Evolutionary conservation across 1,140 invertebrate genomes (phyloP), one percentile per base, ranked within the genome.

Genomic region (Drosophila fuyamai): DNA sequence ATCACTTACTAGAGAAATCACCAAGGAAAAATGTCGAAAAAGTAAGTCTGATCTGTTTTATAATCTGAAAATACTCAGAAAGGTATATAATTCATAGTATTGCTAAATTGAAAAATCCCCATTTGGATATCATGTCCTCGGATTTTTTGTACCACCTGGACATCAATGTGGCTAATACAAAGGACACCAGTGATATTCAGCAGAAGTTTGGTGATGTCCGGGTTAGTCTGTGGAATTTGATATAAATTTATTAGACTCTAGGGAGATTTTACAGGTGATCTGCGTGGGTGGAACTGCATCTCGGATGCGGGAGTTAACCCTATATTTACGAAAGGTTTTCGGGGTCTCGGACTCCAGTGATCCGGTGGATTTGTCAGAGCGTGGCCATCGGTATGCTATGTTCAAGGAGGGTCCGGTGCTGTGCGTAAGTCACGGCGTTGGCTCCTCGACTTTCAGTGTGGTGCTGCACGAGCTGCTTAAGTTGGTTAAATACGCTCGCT

Each of bases 261-360:
- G 0, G 0, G 7, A 3, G 1, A 5, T 6, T 27, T 1, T 18
- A 2, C 92, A 99, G 98, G 98, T 99, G 93, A 97, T 99, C 0
- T 99, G 98, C 92, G 97, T 98, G 95, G 98, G 98, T 38, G 99
- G 98, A 5, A 99, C 98, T 4, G 96, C 96, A 0, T 96, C 96
- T 77, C 94, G 98, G 13, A 98, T 99, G 97, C 95, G 97, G 90
- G 94, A 96, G 66, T 98, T 99, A 88, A 97, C 98, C 1, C 93
- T 96, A 84, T 96, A 95, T 84, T 96, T 99, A 70, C 96, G 97
- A 94, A 93, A 96, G 66, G 95, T 98, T 93, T 95, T 98, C 63
- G 96, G 95, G 0, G 5, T 79, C 0, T 95, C 97, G 89, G 96
- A 96, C 90, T 93, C 97, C 59, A 95, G 97, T 96, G 48, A 97